Conservation (phyloP, 2,888 invertebrate species). For the Dexiosoma caninum region DNA sequence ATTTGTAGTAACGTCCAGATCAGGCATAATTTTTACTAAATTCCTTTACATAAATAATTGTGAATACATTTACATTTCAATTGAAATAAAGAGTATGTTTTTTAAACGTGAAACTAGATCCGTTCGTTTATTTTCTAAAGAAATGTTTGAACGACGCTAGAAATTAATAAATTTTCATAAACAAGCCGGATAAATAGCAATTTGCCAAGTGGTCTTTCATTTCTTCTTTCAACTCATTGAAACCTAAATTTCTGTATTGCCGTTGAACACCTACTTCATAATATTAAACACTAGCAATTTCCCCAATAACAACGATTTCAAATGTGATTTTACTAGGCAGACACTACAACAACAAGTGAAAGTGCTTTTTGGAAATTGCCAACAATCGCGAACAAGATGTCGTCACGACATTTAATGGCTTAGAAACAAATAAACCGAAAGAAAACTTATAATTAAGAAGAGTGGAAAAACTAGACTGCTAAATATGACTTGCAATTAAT, state of each 20-base stretch:
- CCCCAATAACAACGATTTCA: background rate
- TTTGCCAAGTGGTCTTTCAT: background rate
- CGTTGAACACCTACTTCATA: background rate
- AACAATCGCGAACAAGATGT: constrained; percentile 5
- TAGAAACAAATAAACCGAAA: constrained; percentile 49
- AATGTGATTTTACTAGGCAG: background rate
- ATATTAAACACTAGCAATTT: constrained; percentile 14
- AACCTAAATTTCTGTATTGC: background rate
- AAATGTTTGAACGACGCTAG: too few species aligned
- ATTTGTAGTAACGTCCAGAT: too few species aligned
- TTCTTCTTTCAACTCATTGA: background rate
- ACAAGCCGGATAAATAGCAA: background rate
- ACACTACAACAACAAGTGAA: constrained; percentile 43
- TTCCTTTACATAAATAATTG: too few species aligned
- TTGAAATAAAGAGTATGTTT: too few species aligned
- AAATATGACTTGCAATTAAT: constrained; percentile 11
- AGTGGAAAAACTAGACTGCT: constrained; percentile 27
- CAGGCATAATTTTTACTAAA: too few species aligned
- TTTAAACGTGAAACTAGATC: too few species aligned
- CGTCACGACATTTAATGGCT: constrained; percentile 48
- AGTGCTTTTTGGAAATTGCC: constrained; percentile 34
- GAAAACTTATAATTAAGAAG: constrained; percentile 44
- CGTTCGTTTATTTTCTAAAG: too few species aligned
- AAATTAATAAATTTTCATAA: background rate
- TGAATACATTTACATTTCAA: too few species aligned